These are phyloP conservation scores for Avahi laniger DNA, from an alignment of 2,797 vertebrate genomes.

Conservation along the genomic window DNA sequence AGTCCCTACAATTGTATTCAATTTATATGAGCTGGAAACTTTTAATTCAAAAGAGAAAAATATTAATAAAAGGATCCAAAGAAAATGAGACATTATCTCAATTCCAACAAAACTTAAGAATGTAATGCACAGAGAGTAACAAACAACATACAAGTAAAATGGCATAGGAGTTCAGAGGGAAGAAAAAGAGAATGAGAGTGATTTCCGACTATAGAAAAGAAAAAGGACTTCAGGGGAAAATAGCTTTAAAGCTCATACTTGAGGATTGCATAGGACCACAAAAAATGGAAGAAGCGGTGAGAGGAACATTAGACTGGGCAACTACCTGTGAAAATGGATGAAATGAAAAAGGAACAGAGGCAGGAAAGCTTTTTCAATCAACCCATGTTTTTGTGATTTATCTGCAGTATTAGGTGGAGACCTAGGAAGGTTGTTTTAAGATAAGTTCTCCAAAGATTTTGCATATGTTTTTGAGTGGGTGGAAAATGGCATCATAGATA, in stretches of 20 bases:
- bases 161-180: neutral
- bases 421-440: neutral
- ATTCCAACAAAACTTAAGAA: neutral
- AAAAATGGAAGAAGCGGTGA: neutral
- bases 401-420: neutral
- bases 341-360: neutral
- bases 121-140: neutral
- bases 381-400: neutral
- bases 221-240: neutral
- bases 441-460: neutral
- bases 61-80: neutral
- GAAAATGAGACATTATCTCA: neutral
- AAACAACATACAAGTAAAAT: neutral
- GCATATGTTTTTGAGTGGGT: neutral
- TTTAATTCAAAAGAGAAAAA: neutral
- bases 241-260: neutral
- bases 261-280: neutral
- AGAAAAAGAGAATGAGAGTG: neutral
- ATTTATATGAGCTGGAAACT: neutral
- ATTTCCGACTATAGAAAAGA: neutral
- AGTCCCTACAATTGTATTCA: neutral
- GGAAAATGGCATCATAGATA: neutral
- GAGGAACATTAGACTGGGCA: neutral
- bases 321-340: neutral
- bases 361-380: neutral